These are phyloP conservation scores for Amblyornis subalaris DNA, from an alignment of 2,113 vertebrate species.

Conservation along the genomic window DNA sequence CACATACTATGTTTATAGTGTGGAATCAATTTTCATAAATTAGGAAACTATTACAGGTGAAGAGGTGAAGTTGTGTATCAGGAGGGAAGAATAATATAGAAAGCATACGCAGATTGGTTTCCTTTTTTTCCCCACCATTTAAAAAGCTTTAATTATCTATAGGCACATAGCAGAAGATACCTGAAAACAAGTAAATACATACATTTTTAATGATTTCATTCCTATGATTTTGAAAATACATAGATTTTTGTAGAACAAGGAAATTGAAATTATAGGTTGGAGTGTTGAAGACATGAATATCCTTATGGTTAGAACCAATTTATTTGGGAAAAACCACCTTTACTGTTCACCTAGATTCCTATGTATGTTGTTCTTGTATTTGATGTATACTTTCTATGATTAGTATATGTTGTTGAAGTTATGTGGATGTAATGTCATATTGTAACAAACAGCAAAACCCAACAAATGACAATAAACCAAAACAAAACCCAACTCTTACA, in stretches of 20 bases:
- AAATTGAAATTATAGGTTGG: not conserved
- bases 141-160: not conserved
- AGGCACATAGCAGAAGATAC: not conserved
- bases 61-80: not conserved
- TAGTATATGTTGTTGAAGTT: not conserved
- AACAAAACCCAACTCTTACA: not conserved
- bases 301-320: rapidly evolving
- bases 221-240: not conserved
- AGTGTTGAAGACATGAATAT: not conserved
- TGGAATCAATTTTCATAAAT: not conserved
- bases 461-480: not conserved
- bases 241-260: not conserved
- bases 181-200: not conserved
- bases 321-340: not conserved
- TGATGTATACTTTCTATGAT: not conserved
- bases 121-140: not conserved
- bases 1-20: not conserved
- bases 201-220: not conserved
- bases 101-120: not conserved
- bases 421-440: not conserved
- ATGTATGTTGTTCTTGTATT: not conserved
- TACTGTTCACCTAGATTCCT: not conserved
- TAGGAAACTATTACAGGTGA: rapidly evolving
- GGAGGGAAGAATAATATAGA: too few species aligned
- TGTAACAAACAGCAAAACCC: not conserved